phyloP scores from a whole-genome alignment of 1,140 invertebrate genomes.

The Nasonia longicornis region DNA sequence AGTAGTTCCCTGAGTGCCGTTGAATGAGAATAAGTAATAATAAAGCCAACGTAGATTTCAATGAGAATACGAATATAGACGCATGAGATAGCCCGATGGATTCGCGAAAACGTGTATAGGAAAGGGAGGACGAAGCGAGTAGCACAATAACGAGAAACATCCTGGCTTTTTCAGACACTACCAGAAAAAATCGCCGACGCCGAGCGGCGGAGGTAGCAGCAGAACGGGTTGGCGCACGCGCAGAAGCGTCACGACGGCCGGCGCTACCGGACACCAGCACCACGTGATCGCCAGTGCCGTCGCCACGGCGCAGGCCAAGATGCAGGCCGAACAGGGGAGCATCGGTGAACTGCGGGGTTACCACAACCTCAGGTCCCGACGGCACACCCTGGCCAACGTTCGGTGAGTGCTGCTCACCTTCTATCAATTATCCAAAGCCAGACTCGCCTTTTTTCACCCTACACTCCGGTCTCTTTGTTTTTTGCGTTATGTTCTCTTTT shows the following conservation, averaged over 20 bases:
- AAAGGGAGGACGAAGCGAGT: background rate
- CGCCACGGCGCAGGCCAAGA: slow-evolving; percentile 72
- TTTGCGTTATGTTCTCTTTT: background rate
- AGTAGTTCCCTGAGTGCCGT: too few relatives aligned
- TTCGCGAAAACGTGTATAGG: too few relatives aligned
- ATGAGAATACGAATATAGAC: background rate
- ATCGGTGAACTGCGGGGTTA: slow-evolving; percentile 88
- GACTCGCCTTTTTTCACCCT: slow-evolving; percentile 33
- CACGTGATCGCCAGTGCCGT: slow-evolving; percentile 66
- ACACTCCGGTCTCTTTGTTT: background rate
- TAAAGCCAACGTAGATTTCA: too few relatives aligned
- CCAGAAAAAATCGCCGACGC: slow-evolving; percentile 68
- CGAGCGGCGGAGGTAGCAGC: slow-evolving; percentile 62
- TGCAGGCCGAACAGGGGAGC: slow-evolving; percentile 90
- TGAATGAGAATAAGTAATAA: too few relatives aligned
- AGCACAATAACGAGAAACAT: background rate
- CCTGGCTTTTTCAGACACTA: slow-evolving; percentile 57
- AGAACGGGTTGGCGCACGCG: slow-evolving; percentile 66
- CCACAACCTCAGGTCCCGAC: slow-evolving; percentile 84
- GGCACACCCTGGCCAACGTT: slow-evolving; percentile 88
- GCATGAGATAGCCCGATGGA: background rate
- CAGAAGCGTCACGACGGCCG: slow-evolving; percentile 67
- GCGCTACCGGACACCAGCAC: slow-evolving; percentile 65
- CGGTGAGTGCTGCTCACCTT: slow-evolving; percentile 74
- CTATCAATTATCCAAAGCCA: background rate